Percentiles rank a stretch among this genome's conserved stretches.
phyloP scores from a whole-genome alignment of 2,888 invertebrate species.

The Harpagoxenus sublaevis region DNA sequence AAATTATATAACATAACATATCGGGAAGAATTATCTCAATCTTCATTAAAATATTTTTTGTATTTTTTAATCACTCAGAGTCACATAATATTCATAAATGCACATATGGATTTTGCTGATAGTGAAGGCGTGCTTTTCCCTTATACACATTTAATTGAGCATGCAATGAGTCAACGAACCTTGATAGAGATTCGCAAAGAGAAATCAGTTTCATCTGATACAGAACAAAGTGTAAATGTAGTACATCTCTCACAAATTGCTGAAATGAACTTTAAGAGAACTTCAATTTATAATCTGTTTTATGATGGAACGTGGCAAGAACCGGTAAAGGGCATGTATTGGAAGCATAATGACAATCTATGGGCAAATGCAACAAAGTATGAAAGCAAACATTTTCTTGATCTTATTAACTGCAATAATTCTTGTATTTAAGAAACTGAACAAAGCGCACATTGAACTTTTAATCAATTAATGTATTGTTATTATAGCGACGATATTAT shows the following conservation, averaged over 20 bases:
- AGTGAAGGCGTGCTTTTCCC: neutral
- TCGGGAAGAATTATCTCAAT: too few species aligned
- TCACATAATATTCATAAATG: too few species aligned
- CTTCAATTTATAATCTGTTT: neutral
- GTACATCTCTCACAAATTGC: neutral
- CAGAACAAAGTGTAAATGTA: neutral
- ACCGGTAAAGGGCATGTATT: slow-evolving; percentile 1
- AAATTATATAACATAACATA: neutral
- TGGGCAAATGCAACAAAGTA: slow-evolving; percentile 30
- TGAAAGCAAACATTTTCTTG: neutral
- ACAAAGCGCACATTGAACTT: neutral
- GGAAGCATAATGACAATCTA: neutral
- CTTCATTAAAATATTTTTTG: too few species aligned
- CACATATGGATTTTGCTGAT: too few species aligned
- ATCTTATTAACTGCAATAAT: neutral
- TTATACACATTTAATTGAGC: neutral
- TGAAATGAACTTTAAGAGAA: neutral
- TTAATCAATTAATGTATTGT: slow-evolving; percentile 8
- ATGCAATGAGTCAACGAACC: too few species aligned
- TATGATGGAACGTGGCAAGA: slow-evolving; percentile 19
- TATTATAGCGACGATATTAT: slow-evolving; percentile 4
- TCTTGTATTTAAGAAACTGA: neutral
- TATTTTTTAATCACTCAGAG: too few species aligned
- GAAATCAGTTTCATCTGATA: neutral
- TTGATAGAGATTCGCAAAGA: too few species aligned